phyloP scores from a whole-genome alignment of 2,888 invertebrate genomes.

The Argyra leucocephala region DNA sequence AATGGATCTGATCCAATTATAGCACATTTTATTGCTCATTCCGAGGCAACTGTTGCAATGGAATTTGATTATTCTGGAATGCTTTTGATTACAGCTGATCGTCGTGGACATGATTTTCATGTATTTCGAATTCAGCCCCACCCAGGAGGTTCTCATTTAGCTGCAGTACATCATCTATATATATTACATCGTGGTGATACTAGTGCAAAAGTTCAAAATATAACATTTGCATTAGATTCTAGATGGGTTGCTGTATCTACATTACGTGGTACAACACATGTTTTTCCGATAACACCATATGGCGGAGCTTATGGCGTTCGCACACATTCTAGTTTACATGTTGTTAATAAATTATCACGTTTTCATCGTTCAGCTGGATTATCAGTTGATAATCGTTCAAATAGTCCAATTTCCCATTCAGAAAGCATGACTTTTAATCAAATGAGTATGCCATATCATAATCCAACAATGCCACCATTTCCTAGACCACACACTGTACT shows the following conservation, averaged over 20 bases:
- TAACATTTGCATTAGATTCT: slow-evolving; percentile 83
- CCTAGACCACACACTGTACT: slow-evolving; percentile 71
- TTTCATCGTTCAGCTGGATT: slow-evolving; percentile 95
- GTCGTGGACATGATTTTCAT: slow-evolving; percentile 90
- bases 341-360: slow-evolving; percentile 86
- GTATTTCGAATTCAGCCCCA: slow-evolving; percentile 91
- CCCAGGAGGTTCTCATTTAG: slow-evolving; percentile 74
- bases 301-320: slow-evolving; percentile 84
- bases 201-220: slow-evolving; percentile 87
- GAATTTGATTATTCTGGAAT: slow-evolving; percentile 86
- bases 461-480: slow-evolving; percentile 85
- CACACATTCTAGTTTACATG: slow-evolving; percentile 88
- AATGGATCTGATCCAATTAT: slow-evolving; percentile 61
- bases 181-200: slow-evolving; percentile 92
- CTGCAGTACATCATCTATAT: slow-evolving; percentile 90
- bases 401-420: slow-evolving; percentile 52
- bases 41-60: slow-evolving; percentile 79
- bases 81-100: slow-evolving; percentile 81
- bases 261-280: slow-evolving; percentile 91
- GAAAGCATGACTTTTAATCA: slow-evolving; percentile 41
- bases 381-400: slow-evolving; percentile 58
- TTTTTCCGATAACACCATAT: slow-evolving; percentile 94
- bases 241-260: slow-evolving; percentile 97
- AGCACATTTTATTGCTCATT: slow-evolving; percentile 81
- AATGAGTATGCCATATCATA: slow-evolving; percentile 58